Conservation (phyloP, 2,113 vertebrate genomes). For the Mastomys coucha region DNA sequence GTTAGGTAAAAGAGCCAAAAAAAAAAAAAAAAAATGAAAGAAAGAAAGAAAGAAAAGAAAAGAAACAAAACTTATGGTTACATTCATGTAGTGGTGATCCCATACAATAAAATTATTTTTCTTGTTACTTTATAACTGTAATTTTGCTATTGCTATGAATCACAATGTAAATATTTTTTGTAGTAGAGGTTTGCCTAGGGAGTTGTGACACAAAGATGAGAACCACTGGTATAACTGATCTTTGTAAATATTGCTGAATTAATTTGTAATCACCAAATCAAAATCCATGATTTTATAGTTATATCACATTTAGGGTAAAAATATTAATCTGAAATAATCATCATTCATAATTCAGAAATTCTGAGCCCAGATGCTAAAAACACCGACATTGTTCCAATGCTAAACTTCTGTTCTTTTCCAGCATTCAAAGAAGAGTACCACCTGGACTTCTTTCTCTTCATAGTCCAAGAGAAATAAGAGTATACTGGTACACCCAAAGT, state of each 20-base stretch:
- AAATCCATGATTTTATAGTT: neutral
- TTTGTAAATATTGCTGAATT: neutral
- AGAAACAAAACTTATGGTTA: too few species aligned
- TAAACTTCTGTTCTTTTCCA: conserved; percentile 80
- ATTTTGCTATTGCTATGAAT: too few species aligned
- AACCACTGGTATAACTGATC: neutral
- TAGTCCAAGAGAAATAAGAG: conserved; percentile 83
- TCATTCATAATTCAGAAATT: conserved; percentile 42
- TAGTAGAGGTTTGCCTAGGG: neutral
- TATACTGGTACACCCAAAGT: conserved; percentile 82
- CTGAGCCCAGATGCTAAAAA: neutral
- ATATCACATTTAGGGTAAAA: conserved; percentile 9
- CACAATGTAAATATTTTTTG: neutral
- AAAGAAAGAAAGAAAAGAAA: too few species aligned
- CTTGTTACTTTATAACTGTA: too few species aligned
- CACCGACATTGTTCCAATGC: neutral
- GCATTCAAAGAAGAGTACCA: conserved; percentile 74
- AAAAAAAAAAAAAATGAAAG: too few species aligned
- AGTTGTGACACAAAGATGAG: neutral
- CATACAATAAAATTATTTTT: too few species aligned
- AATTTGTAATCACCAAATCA: neutral
- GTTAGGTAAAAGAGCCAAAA: too few species aligned
- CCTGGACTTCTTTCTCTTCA: conserved; percentile 48
- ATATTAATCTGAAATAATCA: conserved; percentile 46
- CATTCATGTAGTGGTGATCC: neutral